Evolutionary conservation across 2,888 invertebrate genomes (phyloP), one percentile per base, ranked within the genome.

Genomic region (Andrena dorsata): DNA sequence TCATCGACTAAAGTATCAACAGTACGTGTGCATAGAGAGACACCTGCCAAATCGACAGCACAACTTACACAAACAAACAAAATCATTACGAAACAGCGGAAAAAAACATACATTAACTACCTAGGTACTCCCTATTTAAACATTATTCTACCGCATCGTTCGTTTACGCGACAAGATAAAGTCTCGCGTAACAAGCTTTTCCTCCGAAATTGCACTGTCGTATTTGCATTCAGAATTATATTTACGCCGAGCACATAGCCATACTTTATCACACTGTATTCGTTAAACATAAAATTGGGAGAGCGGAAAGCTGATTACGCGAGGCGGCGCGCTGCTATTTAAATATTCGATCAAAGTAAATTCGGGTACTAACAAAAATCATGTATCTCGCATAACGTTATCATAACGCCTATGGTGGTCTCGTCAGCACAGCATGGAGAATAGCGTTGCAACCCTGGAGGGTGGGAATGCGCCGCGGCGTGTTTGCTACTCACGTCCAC

Each of bases 401-500:
- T 72, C 73, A 79, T 80, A 47, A 47, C 20, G 56, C 16, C 41
- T 49, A n/a, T 16, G 30, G 53, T 7, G 41, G 32, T 28, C 32
- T 61, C 26, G 51, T 63, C 26, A 66, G 49, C 51, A 5, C 58
- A 66, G 10, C 10, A 51, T 16, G 30, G 13, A 64, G 2, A 41
- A 47, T 26, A 23, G n/a, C 26, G 49, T 32, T 41, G 26, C n/a
- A n/a, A 68, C 35, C 23, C 8, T 64, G 35, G 30, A 65, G 2
- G 58, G 58, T 10, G 23, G n/a, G 47, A 60, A 32, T 10, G 47
- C 53, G 26, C 20, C 10, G 56, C 26, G 41, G 63, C 60, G 47
- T 58, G 68, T 53, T 41, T 41, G 75, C 32, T 64, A 71, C 72
- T 74, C 76, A 53, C 83, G 74, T 65, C 60, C 58, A 78, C 64